Conservation (phyloP, 2,113 vertebrate genomes). For the Empidonax alnorum region DNA sequence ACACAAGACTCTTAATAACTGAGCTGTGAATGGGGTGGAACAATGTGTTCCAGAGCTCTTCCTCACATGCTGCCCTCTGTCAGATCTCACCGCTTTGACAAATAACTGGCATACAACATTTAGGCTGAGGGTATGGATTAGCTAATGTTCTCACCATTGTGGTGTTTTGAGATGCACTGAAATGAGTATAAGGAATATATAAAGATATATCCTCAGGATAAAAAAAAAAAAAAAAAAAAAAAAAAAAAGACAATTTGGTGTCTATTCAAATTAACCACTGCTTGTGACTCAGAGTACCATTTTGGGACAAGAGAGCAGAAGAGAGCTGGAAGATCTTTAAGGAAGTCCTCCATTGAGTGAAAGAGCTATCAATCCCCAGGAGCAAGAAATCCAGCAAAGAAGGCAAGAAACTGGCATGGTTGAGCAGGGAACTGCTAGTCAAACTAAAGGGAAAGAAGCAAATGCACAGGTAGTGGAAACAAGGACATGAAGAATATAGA, state of each 20-base stretch:
- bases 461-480: background rate
- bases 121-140: background rate
- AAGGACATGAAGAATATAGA: background rate
- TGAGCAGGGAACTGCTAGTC: background rate
- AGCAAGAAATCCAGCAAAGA: background rate
- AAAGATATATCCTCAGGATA: background rate
- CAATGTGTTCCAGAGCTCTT: background rate
- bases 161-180: background rate
- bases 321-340: background rate
- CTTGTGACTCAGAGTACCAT: background rate
- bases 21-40: background rate
- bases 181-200: background rate
- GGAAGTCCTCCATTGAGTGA: background rate
- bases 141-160: background rate
- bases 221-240: rapidly evolving
- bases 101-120: background rate
- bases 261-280: background rate
- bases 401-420: background rate
- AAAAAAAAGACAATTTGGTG: background rate
- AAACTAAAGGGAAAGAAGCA: background rate
- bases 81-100: background rate
- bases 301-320: background rate
- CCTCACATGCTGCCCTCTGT: background rate
- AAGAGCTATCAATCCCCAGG: background rate
- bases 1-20: background rate